Conservation (phyloP, 2,797 vertebrate species). For the Salarias fasciatus region DNA sequence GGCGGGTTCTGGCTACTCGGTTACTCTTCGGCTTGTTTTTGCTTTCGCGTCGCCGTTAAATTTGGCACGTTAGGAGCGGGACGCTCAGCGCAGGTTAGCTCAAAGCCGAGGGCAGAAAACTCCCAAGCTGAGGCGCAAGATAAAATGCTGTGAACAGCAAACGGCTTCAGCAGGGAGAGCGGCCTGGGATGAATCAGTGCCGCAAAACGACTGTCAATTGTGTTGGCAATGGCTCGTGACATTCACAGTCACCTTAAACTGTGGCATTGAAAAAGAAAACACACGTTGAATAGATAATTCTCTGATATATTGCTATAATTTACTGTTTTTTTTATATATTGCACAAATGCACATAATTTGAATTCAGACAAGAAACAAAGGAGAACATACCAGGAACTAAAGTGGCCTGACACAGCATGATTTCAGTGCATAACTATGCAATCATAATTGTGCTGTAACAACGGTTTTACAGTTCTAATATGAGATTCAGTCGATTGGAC, state of each 20-base stretch:
- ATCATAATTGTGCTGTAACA: no score
- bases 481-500: no score
- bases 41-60: constrained; percentile 23
- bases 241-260: constrained; percentile 46
- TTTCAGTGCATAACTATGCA: no score
- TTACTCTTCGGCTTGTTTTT: constrained; percentile 20
- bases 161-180: constrained; percentile 40
- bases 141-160: constrained; percentile 64
- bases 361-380: neutral
- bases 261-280: constrained; percentile 11
- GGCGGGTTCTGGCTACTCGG: constrained; percentile 26
- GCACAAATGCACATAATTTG: constrained; percentile 14
- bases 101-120: constrained; percentile 43
- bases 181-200: constrained; percentile 47
- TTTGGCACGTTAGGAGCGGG: constrained; percentile 50
- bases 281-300: no score
- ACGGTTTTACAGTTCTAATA: no score
- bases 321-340: neutral
- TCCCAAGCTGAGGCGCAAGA: constrained; percentile 54
- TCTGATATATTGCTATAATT: neutral
- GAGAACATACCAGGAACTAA: no score
- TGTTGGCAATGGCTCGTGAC: constrained; percentile 28
- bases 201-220: constrained; percentile 29
- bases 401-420: no score
- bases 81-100: constrained; percentile 11